Evolutionary conservation across 2,888 invertebrate species (phyloP), one percentile per base, ranked within the genome.

Genomic region (Meliscaeva auricollis): DNA sequence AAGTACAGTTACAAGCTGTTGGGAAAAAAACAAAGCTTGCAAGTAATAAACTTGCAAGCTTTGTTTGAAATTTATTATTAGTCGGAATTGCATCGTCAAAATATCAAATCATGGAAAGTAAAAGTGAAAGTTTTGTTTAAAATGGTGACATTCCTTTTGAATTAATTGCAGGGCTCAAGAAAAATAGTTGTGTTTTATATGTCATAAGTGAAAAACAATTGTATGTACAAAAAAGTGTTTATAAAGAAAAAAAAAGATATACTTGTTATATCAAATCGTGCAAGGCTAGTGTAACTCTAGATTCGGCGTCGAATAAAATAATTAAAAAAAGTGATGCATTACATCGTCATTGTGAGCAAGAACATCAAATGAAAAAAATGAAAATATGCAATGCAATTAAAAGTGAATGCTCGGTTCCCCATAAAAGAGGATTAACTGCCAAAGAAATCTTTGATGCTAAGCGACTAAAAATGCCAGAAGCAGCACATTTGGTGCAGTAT

Each of bases 181-280:
- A 66, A 50, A 66, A 50, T 38, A 38, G 15, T 66, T 50, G 35
- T 50, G 5, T 50, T 13, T 15, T 66, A 32, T 66, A 66, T 35
- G 6, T 64, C 11, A 46, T 15, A 26, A 17, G 30, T n/a, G 64
- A 32, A 48, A 64, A 64, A 13, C 38, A 66, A 20, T 32, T 50
- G 26, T 64, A 48, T 64, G 6, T 64, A 15, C 13, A 32, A 64
- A 46, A 64, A 32, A n/a, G 46, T 64, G 26, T 35, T 3, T 64
- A 66, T 20, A 66, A 50, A 50, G 26, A 50, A 0, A 46, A 3
- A 5, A 13, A 15, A n/a, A 3, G 44, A 6, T 17, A 26, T 46
- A 50, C 64, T 3, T 64, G 64, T 26, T 48, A 48, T 15, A 38
- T 50, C 6, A 66, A 66, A 17, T 17, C 13, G 6, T 50, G 50